phyloP scores from a whole-genome alignment of 2,797 vertebrate genomes.

The Hyperoplus lanceolatus region DNA sequence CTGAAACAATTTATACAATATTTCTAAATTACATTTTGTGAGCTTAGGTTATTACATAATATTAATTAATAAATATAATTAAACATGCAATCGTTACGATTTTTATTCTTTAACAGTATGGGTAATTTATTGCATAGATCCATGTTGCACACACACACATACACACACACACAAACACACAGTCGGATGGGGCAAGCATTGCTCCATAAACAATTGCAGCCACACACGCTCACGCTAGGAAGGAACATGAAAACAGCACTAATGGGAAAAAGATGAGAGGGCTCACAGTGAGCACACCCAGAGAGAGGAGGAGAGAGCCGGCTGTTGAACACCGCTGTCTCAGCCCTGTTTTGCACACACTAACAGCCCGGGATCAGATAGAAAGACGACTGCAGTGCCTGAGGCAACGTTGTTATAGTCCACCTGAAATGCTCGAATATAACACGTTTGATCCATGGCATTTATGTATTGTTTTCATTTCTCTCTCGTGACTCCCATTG shows the following conservation, averaged over 20 bases:
- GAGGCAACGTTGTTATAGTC: slow-evolving; percentile 22
- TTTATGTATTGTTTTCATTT: slow-evolving; percentile 11
- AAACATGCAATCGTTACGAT: neutral
- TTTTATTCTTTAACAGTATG: neutral
- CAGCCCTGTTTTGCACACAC: slow-evolving; percentile 38
- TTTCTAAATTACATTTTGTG: neutral
- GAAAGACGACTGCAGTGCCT: slow-evolving; percentile 17
- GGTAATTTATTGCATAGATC: slow-evolving; percentile 26
- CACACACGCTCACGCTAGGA: slow-evolving; percentile 76
- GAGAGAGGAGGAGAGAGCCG: slow-evolving; percentile 55
- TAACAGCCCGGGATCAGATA: slow-evolving; percentile 40
- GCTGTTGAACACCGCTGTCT: slow-evolving; percentile 63
- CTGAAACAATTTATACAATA: neutral
- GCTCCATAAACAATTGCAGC: slow-evolving; percentile 78
- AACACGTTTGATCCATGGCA: neutral
- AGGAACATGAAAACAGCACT: slow-evolving; percentile 80
- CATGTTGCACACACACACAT: slow-evolving; percentile 5
- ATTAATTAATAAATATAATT: neutral
- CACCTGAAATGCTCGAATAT: neutral
- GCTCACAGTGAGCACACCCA: slow-evolving; percentile 70
- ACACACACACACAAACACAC: slow-evolving; percentile 25
- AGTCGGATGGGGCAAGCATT: slow-evolving; percentile 56
- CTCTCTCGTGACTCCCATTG: neutral
- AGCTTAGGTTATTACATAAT: too few species aligned
- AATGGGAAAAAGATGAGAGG: slow-evolving; percentile 85